Conservation (phyloP, 1,140 invertebrate species). For the Leptopilina clavipes region DNA sequence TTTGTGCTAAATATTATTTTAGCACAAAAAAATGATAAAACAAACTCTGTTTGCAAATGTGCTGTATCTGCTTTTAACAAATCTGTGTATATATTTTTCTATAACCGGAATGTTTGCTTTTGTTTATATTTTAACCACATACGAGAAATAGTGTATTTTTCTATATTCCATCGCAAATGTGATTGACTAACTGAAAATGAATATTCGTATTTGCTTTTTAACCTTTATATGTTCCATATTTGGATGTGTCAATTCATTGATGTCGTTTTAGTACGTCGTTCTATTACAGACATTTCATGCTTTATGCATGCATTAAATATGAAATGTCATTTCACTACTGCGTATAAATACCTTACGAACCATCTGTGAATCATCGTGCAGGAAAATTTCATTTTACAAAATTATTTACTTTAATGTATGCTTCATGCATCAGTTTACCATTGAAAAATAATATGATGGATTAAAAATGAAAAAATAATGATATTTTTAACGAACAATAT, state of each 20-base stretch:
- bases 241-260: background rate
- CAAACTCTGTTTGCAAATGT: too few relatives aligned
- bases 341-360: background rate
- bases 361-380: background rate
- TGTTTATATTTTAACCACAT: background rate
- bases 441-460: background rate
- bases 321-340: background rate
- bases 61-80: too few relatives aligned
- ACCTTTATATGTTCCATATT: background rate
- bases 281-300: background rate
- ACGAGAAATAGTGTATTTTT: background rate
- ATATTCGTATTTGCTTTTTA: background rate
- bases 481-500: too few relatives aligned
- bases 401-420: background rate
- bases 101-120: background rate
- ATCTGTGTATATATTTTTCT: too few relatives aligned
- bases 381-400: conserved; percentile 1
- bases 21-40: too few relatives aligned
- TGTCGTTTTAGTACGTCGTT: background rate
- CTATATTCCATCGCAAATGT: background rate
- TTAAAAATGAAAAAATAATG: too few relatives aligned
- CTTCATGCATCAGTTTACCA: background rate
- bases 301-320: conserved; percentile 3
- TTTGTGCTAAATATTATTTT: too few relatives aligned
- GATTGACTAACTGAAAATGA: conserved; percentile 2